Percentiles rank a stretch among this genome's conserved stretches.
These are phyloP conservation scores for Stomatorhinus ivindoensis DNA, from an alignment of 2,113 vertebrate genomes.

Conservation along the genomic window DNA sequence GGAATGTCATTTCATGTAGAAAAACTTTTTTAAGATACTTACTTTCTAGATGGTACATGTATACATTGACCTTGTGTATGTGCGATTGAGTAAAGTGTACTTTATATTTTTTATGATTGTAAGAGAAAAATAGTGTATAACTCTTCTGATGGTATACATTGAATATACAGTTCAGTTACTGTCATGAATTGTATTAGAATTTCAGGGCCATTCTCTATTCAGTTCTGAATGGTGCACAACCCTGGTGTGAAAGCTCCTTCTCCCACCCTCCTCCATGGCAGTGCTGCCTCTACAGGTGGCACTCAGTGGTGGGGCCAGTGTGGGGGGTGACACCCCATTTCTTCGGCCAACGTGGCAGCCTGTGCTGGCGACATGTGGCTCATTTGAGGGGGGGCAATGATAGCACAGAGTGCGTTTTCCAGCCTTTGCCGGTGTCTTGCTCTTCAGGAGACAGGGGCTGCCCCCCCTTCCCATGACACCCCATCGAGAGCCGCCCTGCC, in stretches of 20 bases:
- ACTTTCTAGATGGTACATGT: background rate
- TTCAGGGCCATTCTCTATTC: background rate
- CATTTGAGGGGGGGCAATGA: slow-evolving; percentile 63
- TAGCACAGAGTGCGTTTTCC: slow-evolving; percentile 63
- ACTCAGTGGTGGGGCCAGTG: slow-evolving; percentile 50
- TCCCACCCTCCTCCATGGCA: slow-evolving; percentile 42
- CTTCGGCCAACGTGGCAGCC: slow-evolving; percentile 58
- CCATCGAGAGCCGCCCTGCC: slow-evolving; percentile 50
- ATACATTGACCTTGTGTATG: background rate
- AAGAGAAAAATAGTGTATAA: background rate
- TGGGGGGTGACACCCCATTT: slow-evolving; percentile 52
- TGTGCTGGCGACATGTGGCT: slow-evolving; percentile 66
- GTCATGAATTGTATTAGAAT: background rate
- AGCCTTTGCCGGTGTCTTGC: slow-evolving; percentile 65
- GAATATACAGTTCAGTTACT: background rate
- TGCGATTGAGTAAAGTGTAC: background rate
- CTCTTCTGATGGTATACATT: background rate
- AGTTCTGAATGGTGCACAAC: background rate
- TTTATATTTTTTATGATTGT: background rate
- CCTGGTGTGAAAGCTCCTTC: background rate
- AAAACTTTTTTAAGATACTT: background rate
- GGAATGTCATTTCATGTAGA: background rate
- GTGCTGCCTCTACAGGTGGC: slow-evolving; percentile 37
- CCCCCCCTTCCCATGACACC: slow-evolving; percentile 52
- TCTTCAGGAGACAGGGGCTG: slow-evolving; percentile 58